Evolutionary conservation across 2,888 invertebrate species (phyloP), one percentile per base, ranked within the genome.

Genomic region (Trypoxylon attenuatum): DNA sequence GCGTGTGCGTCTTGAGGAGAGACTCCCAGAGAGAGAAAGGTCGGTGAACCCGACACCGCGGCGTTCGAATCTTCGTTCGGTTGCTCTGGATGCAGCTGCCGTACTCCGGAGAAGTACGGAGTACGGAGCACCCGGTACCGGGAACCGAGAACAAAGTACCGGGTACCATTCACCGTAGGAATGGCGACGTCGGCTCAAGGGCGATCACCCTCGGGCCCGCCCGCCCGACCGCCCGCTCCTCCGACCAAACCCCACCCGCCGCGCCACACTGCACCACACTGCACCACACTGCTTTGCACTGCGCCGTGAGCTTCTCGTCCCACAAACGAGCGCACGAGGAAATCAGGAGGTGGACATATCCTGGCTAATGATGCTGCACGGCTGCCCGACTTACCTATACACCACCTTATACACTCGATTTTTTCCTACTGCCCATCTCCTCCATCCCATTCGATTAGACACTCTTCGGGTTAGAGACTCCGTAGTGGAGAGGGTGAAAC

Each of bases 141-240:
- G 70, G 73, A 72, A 73, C 73, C 46, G 60, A 75, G 76, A 72
- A 76, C 76, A 76, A 75, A 76, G 76, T 75, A 72, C 64, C 69
- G 42, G 64, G 67, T 73, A 70, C 67, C 69, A 68, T 75, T 69
- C 72, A 66, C 66, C 63, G 53, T 56, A 49, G 53, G 62, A 53
- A 57, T 66, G 49, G 38, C 61, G 56, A 54, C 56, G 71, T 59
- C 61, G n/a, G 33, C 13, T 3, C n/a, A n/a, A n/a, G n/a, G n/a
- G n/a, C n/a, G n/a, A n/a, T n/a, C n/a, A n/a, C n/a, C n/a, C 6
- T 41, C 41, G 8, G 8, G 2, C 21, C 41, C n/a, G n/a, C n/a
- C n/a, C n/a, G n/a, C n/a, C n/a, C n/a, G n/a, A n/a, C n/a, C n/a
- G n/a, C n/a, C n/a, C n/a, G n/a, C n/a, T n/a, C n/a, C n/a, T n/a